phyloP scores from a whole-genome alignment of 2,888 invertebrate genomes.

The Phorcus lineatus region DNA sequence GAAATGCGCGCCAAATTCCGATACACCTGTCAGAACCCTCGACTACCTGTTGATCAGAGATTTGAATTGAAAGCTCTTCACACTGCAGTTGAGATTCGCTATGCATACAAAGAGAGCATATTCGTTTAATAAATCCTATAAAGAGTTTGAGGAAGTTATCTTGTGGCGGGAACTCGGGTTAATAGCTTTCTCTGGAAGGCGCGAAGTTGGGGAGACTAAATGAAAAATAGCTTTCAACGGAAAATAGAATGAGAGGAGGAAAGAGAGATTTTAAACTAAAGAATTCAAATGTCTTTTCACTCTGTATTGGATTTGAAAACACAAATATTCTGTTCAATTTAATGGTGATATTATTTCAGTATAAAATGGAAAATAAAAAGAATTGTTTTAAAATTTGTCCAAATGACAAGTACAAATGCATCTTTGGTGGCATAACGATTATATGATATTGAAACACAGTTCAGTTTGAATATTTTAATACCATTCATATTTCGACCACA shows the following conservation, averaged over 20 bases:
- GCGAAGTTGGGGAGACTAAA: too few relatives aligned
- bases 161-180: not conserved
- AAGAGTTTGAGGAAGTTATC: not conserved
- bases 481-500: too few relatives aligned
- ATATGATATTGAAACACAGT: too few relatives aligned
- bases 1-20: constrained; percentile 7
- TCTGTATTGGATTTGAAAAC: too few relatives aligned
- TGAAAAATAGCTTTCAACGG: too few relatives aligned
- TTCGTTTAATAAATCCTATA: not conserved
- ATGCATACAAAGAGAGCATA: not conserved
- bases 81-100: not conserved
- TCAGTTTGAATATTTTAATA: too few relatives aligned
- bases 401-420: not conserved
- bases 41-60: not conserved
- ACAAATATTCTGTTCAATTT: too few relatives aligned
- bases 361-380: not conserved
- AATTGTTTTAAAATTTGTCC: not conserved
- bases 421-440: not conserved
- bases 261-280: too few relatives aligned
- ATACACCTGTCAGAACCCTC: not conserved
- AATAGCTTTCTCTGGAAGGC: too few relatives aligned
- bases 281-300: too few relatives aligned
- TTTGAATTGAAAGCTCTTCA: not conserved
- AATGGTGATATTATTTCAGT: too few relatives aligned
- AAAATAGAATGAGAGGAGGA: too few relatives aligned